Base-by-base conservation (phyloP, 2,113 vertebrate species). In the Petaurus breviceps region DNA sequence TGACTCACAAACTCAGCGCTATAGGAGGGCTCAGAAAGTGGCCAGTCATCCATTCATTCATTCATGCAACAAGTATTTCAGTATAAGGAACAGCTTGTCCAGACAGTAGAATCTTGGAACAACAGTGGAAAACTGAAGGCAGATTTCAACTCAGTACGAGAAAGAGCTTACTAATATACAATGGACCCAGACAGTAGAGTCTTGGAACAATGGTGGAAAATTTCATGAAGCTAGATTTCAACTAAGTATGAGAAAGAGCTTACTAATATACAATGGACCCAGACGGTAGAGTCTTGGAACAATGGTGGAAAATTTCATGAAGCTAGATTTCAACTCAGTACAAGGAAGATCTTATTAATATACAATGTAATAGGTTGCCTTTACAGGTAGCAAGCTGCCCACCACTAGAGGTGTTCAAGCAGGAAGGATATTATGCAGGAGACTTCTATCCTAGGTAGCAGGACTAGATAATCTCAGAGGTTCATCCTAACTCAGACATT, bases 11-110 rank as follows among this genome's bases (percentile, higher is more conserved):
- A 94, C 68, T 84, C 68, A 23, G 68, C 68, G 43, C 19, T 43
- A 91, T 7, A 91, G 12, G 2, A 93, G 53, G 31, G 14, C 93
- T 84, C 68, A 96, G 22, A 96, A 96, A 97, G 31, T n/a, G n/a
- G 57, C 14, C 11, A 89, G 54, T 91, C 3, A 25, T 51, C 26
- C 37, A 12, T 31, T 89, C 26, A 49, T 92, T 95, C 10, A 57
- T 93, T 84, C 50, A 1, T 90, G 54, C 43, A 89, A 89, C 68
- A 84, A 84, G 9, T 84, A 84, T 43, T 84, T 84, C 68, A 84
- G n/a, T 43, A 84, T 22, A 84, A 77, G 37, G 37, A 77, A n/a
- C 37, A 68, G 37, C 37, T 68, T 19, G 61, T 6, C 61, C 61
- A 68, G 14, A n/a, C 61, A n/a, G 28, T 12, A 61, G 61, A 14